Evolutionary conservation across 2,888 invertebrate species (phyloP).

Genomic region (Crossocerus cetratus): DNA sequence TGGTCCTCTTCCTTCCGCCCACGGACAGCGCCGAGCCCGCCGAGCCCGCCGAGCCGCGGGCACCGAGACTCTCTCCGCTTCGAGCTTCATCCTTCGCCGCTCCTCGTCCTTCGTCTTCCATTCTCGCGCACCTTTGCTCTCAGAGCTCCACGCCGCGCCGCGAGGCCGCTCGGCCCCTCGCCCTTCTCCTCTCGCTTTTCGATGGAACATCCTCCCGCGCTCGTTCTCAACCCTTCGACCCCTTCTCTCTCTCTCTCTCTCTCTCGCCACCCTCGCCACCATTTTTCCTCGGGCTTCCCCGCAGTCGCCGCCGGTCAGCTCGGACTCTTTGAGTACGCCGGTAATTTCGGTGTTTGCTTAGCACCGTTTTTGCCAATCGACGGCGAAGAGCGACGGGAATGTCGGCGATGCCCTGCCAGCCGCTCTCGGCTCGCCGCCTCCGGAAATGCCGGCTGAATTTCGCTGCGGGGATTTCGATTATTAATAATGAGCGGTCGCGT

Average conservation of each 20-base stretch:
- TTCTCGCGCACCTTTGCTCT: slow-evolving; percentile 31
- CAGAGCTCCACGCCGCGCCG: slow-evolving; percentile 20
- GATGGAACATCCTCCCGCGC: too few relatives aligned
- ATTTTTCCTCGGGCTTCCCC: slow-evolving; percentile 16
- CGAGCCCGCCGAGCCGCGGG: slow-evolving; percentile 43
- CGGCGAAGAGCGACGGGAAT: neutral
- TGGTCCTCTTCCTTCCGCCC: slow-evolving; percentile 74
- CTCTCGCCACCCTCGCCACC: slow-evolving; percentile 24
- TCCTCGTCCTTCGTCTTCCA: slow-evolving; percentile 34
- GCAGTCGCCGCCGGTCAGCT: neutral
- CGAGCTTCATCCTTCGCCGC: slow-evolving; percentile 52
- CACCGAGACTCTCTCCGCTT: slow-evolving; percentile 42
- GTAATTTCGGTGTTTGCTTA: neutral
- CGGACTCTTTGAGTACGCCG: neutral
- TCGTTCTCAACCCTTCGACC: slow-evolving; percentile 7
- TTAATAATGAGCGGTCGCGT: slow-evolving; percentile 47
- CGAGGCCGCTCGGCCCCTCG: slow-evolving; percentile 36
- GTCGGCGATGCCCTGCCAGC: neutral
- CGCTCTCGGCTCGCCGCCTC: neutral
- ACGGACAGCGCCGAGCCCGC: slow-evolving; percentile 61
- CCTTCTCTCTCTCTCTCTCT: slow-evolving; percentile 44
- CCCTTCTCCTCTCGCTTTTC: neutral
- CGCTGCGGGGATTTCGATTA: slow-evolving; percentile 33
- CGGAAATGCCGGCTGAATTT: neutral
- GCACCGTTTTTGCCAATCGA: neutral